Base-by-base conservation (phyloP, 2,888 invertebrate genomes). In the Catocala sponsa region DNA sequence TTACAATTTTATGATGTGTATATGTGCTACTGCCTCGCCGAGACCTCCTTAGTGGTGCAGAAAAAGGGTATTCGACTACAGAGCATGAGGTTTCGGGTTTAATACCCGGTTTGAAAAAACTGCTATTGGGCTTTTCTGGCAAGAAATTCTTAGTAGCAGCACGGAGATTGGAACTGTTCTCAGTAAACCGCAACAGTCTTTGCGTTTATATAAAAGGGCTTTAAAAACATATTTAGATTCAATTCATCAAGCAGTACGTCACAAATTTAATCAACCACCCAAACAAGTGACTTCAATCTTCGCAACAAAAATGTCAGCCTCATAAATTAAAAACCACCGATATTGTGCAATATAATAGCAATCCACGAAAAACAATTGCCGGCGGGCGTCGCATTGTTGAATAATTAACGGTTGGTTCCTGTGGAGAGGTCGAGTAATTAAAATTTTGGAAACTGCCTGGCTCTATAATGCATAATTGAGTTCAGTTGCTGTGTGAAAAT, bases 401-500 rank as follows among this genome's bases (percentile, higher is more conserved):
- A 75, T 75, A 78, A 76, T 76, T 76, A 76, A 76, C 62, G 75
- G 58, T 47, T 48, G 63, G 65, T 58, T 76, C 67, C 78, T 71
- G 70, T 55, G 54, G 68, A 64, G 69, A 66, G 54, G 51, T 50
- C 46, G 56, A 74, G 78, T 78, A 76, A 76, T 76, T 76, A 76
- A 76, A 78, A 78, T 78, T 76, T 76, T 78, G 76, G 76, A 65
- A 74, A 78, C 78, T 71, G 75, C 62, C 59, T 33, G 25, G 2
- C 47, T 59, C 55, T 59, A 64, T 71, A 47, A 48, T 64, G 61
- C 63, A 71, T 71, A 69, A 71, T 74, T 71, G 68, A 64, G 65
- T 61, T 60, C 61, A 48, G 63, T 64, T 61, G 55, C 59, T 38
- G 13, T 15, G 42, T 10, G 55, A 38, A 50, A 59, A 61, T 48